Percentiles rank a stretch among this genome's conserved stretches.
Evolutionary conservation across 2,797 vertebrate species (phyloP).

Genomic region (Callimico goeldii): DNA sequence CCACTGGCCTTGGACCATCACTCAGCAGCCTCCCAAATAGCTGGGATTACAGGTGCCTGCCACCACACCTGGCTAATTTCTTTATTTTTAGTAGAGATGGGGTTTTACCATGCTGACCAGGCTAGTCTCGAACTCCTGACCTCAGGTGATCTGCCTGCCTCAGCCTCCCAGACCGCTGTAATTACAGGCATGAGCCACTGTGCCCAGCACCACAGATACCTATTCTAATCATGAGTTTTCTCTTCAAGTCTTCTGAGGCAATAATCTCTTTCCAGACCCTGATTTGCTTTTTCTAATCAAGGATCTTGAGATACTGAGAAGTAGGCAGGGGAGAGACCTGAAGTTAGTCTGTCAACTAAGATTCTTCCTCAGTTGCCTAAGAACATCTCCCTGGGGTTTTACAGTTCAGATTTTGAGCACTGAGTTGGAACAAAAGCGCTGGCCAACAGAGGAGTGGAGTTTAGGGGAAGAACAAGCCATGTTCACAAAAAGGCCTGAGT

Average conservation of each 20-base stretch:
- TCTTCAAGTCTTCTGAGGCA: background rate
- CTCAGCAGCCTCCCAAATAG: background rate
- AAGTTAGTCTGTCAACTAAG: background rate
- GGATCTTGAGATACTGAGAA: background rate
- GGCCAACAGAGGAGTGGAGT: background rate
- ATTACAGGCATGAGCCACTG: too few relatives aligned
- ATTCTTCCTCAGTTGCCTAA: background rate
- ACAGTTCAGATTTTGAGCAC: background rate
- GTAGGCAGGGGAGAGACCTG: background rate
- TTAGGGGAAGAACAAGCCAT: background rate
- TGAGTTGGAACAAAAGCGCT: background rate
- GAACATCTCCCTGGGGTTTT: background rate
- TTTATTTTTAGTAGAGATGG: too few relatives aligned
- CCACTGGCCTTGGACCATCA: background rate
- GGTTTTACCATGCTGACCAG: too few relatives aligned
- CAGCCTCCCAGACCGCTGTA: too few relatives aligned
- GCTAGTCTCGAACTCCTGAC: too few relatives aligned
- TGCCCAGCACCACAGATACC: background rate
- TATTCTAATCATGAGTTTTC: background rate
- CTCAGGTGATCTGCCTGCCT: too few relatives aligned
- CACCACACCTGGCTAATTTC: too few relatives aligned
- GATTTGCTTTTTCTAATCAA: background rate
- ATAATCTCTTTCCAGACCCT: background rate
- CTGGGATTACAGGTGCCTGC: too few relatives aligned
- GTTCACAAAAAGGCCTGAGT: background rate